These are phyloP conservation scores for Chloroceryle amazona DNA, from an alignment of 2,797 vertebrate genomes.

Conservation along the genomic window DNA sequence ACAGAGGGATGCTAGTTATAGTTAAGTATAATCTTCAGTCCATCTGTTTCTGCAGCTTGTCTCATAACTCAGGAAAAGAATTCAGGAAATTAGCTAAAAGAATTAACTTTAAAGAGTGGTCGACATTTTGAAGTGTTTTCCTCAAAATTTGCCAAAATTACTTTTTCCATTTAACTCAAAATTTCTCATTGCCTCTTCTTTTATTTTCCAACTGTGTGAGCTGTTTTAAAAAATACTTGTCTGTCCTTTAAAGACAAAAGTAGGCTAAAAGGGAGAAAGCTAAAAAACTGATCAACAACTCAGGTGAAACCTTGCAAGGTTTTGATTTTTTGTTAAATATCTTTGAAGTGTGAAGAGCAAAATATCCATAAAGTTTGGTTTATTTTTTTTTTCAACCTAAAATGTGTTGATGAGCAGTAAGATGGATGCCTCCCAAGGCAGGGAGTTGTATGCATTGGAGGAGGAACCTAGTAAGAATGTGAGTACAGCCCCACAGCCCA, in stretches of 20 bases:
- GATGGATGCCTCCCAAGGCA: fast-evolving
- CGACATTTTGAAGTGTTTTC: not conserved
- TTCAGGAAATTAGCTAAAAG: not conserved
- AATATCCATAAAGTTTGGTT: not conserved
- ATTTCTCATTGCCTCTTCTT: not conserved
- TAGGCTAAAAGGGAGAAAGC: not conserved
- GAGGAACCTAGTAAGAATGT: not conserved
- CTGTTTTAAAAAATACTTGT: not conserved
- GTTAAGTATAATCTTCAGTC: not conserved
- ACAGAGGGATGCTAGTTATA: not conserved
- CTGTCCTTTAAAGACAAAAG: not conserved
- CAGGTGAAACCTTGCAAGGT: not conserved
- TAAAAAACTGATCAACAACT: not conserved
- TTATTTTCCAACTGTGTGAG: not conserved
- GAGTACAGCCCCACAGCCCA: not conserved
- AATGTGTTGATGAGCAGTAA: not conserved
- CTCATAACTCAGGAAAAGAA: not conserved
- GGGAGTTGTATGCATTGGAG: not conserved
- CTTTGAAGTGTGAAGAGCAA: fast-evolving
- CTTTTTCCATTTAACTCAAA: constrained; percentile 12
- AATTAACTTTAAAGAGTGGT: constrained; percentile 16
- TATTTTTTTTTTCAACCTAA: not conserved
- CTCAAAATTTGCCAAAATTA: constrained; percentile 6
- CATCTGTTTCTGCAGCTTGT: not conserved
- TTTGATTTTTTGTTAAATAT: not conserved